Base-by-base conservation (phyloP, 2,113 vertebrate species). In the Dissostichus mawsoni region DNA sequence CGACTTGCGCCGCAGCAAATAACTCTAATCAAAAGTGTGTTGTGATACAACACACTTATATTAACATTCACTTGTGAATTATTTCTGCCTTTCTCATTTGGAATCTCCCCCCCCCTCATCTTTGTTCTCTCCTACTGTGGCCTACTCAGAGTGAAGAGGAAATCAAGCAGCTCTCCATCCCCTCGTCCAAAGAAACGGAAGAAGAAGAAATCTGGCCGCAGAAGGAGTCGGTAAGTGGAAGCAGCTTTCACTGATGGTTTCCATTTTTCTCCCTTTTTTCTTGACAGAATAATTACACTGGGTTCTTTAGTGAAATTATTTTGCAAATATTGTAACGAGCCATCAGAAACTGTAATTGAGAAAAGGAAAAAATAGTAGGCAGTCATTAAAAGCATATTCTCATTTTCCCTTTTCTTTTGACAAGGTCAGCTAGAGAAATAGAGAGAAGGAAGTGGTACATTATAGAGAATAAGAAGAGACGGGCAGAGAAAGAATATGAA, bases 151-250 rank as follows among this genome's bases (percentile, higher is more conserved):
- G 69, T 89, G 76, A 94, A 94, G 84, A 95, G 93, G 72, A 97
- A 96, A 92, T 97, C 96, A 0, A 99, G 97, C 95, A 98, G 96
- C 92, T 99, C 98, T 56, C 91, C 93, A 45, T 99, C 98, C 36
- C 98, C 98, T 56, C 97, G 96, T 3, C 97, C 97, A 74, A 99
- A 98, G 94, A 99, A 99, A 93, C 97, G 96, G 85, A 99, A 99
- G 96, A 99, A 99, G 93, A 99, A 99, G 95, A 99, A 98, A 96
- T 97, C 97, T 0, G 92, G 96, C 29, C 97, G 96, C 82, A 94
- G 96, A 80, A 96, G 96, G 85, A 98, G 95, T 88, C 97, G 97
- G 98, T 99, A 93, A 96, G 97, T 95, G 75, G 64, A 69, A 84
- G 17, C 36, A 3, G 62, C 71, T 51, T 76, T 61, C 33, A 7